Conservation (phyloP, 2,888 invertebrate genomes). For the Parascotia fuliginaria region DNA sequence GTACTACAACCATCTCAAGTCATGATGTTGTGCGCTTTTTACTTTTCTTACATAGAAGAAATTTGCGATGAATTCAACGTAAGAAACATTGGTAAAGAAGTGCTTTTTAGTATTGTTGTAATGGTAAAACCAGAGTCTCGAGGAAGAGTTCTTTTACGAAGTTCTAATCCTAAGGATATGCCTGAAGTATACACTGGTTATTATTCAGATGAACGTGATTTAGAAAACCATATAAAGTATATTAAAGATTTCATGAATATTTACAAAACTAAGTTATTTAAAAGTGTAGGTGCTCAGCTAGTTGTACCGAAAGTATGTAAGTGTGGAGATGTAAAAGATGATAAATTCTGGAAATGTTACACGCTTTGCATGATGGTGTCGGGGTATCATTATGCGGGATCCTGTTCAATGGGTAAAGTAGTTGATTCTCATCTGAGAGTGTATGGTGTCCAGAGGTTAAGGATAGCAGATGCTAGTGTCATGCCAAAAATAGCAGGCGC, state of each 20-base stretch:
- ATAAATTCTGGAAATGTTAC: conserved; percentile 89
- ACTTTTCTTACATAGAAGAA: conserved; percentile 35
- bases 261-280: conserved; percentile 67
- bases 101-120: conserved; percentile 27
- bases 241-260: conserved; percentile 60
- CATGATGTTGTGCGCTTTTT: conserved; percentile 33
- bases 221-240: conserved; percentile 65
- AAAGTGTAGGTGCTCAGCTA: conserved; percentile 52
- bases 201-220: conserved; percentile 79
- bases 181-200: conserved; percentile 87
- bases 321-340: conserved; percentile 27
- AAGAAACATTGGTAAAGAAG: conserved; percentile 26
- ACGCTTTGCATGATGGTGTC: conserved; percentile 87
- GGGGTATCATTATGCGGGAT: conserved; percentile 89
- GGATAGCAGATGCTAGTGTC: conserved; percentile 49
- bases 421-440: conserved; percentile 30
- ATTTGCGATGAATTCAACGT: conserved; percentile 41
- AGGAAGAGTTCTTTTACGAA: conserved; percentile 82
- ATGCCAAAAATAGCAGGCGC: conserved; percentile 84
- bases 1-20: conserved; percentile 24
- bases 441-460: conserved; percentile 26
- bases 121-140: conserved; percentile 73
- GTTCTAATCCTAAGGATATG: conserved; percentile 78
- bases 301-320: conserved; percentile 37
- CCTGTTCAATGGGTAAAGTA: conserved; percentile 65